Evolutionary conservation across 2,113 vertebrate species (phyloP).

Genomic region (Nycticorax nycticorax): DNA sequence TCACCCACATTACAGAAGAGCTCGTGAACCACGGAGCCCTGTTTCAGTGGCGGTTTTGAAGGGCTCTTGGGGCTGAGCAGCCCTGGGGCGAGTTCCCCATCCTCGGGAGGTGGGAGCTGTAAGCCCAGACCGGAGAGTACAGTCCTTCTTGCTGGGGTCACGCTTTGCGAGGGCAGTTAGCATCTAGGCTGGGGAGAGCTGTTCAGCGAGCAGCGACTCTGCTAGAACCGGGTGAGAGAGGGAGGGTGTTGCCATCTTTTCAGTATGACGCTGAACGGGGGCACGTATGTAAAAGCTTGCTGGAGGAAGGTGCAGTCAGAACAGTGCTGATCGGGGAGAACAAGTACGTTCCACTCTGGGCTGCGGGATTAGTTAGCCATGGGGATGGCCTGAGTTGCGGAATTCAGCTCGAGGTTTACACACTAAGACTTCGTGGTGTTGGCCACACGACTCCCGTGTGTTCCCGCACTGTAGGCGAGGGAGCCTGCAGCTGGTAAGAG

Average conservation of each 20-base stretch:
- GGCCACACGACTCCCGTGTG: not conserved
- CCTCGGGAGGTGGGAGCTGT: not conserved
- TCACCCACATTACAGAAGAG: not conserved
- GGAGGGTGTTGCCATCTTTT: not conserved
- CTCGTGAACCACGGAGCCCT: not conserved
- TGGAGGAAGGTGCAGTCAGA: not conserved
- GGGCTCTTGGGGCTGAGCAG: not conserved
- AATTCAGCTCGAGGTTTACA: not conserved
- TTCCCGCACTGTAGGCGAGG: not conserved
- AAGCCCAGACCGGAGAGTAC: not conserved
- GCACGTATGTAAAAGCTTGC: not conserved
- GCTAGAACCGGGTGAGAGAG: not conserved
- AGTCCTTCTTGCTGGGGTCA: not conserved
- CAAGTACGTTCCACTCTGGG: not conserved
- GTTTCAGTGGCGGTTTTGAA: not conserved
- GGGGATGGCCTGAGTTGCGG: not conserved
- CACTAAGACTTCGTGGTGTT: not conserved
- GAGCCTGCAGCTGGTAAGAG: not conserved
- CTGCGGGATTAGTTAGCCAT: not conserved
- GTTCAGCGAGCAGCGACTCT: not conserved
- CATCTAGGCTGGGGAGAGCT: not conserved
- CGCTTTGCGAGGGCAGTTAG: not conserved
- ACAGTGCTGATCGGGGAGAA: not conserved
- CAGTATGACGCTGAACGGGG: rapidly evolving
- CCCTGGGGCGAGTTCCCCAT: rapidly evolving